phyloP scores from a whole-genome alignment of 2,888 invertebrate genomes.

The Chaetogeoica ovagalla region DNA sequence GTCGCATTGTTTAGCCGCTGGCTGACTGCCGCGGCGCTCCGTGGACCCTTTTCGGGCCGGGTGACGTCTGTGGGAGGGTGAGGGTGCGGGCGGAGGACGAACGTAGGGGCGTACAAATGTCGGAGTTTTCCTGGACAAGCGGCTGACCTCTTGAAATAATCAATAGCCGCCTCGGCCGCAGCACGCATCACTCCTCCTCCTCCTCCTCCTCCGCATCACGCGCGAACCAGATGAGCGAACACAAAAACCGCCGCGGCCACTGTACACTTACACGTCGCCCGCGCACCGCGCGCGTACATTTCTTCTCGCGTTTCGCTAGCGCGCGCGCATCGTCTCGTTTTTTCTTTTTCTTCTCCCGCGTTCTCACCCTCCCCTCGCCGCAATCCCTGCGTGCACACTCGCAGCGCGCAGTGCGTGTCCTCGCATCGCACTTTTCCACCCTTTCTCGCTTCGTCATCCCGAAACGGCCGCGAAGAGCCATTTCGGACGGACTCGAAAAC shows the following conservation, averaged over 20 bases:
- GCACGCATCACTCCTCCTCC: background rate
- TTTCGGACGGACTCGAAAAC: no score
- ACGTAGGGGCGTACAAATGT: slow-evolving; percentile 41
- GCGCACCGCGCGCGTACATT: background rate
- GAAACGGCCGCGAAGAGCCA: no score
- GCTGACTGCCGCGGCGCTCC: background rate
- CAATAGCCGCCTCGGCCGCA: slow-evolving; percentile 39
- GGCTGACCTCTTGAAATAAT: slow-evolving; percentile 53
- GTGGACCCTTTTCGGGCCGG: no score
- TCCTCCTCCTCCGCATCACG: no score
- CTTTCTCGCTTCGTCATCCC: no score
- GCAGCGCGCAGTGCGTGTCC: background rate
- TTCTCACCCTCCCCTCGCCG: no score
- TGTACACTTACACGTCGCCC: background rate
- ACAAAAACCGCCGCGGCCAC: slow-evolving; percentile 27
- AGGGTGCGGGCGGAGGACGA: background rate
- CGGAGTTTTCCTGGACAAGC: slow-evolving; percentile 53
- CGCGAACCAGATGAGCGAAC: slow-evolving; percentile 1
- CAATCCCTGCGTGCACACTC: background rate
- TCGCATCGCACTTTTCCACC: background rate
- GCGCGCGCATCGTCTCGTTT: no score
- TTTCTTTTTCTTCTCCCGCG: background rate
- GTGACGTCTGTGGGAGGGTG: no score
- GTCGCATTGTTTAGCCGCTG: slow-evolving; percentile 52
- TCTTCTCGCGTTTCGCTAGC: no score